Base-by-base conservation (phyloP, 2,113 vertebrate species). In the Amazona guildingii region DNA sequence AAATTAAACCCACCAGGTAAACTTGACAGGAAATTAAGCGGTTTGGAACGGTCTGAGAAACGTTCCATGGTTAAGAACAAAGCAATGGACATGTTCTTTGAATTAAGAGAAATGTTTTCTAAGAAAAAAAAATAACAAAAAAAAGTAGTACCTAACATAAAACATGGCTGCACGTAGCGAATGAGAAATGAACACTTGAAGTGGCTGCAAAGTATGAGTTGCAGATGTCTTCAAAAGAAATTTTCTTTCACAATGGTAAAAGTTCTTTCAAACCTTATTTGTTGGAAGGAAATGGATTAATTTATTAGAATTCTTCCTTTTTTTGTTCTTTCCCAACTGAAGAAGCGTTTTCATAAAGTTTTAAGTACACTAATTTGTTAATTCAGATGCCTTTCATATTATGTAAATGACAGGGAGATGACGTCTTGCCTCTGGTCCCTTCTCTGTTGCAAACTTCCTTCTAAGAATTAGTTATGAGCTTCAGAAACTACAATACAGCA, bases 1-100 rank as follows among this genome's bases (percentile, higher is more conserved):
- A 59, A 90, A 88, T 90, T 51, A 91, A 86, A 87, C 27, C 74
- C 77, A 75, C 55, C 52, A 55, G 84, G 89, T 86, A 89, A 84
- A 91, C 35, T 41, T 57, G 51, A 68, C 57, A 95, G 95, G 91
- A 96, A 97, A 92, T 88, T 68, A 81, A 86, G 83, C 25, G 51
- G 48, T 80, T 63, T 94, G 41, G 52, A 77, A 70, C 49, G 17
- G 46, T 41, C 57, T 92, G 67, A 93, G 72, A 95, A 92, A 91
- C 27, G 43, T 55, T 68, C n/a, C 51, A 3, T 10, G 44, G 68
- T 41, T 85, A 88, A 81, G 48, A 88, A 85, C 43, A 91, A 59
- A 95, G 67, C 63, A 90, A 77, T 25, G 76, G 25, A 55, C 33
- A 43, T 24, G 63, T 28, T 91, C 69, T 94, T 89, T 70, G 68